Evolutionary conservation across 2,113 vertebrate species (phyloP).

Genomic region (Cavia porcellus): DNA sequence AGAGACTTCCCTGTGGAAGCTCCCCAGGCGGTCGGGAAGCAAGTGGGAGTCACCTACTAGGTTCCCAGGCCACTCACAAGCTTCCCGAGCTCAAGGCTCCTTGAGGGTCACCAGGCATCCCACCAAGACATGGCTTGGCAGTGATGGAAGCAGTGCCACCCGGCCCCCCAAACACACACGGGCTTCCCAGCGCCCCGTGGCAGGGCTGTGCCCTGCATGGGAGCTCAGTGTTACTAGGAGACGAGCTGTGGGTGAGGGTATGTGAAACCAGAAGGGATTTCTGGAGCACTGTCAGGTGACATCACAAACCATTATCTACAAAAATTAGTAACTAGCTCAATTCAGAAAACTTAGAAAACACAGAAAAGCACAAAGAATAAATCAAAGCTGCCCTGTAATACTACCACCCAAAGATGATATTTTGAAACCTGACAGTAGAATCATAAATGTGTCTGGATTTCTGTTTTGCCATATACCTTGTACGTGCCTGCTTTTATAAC

Average conservation of each 20-base stretch:
- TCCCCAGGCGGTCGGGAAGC: background rate
- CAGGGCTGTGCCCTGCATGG: fast-evolving
- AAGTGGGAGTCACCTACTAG: background rate
- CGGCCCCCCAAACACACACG: fast-evolving
- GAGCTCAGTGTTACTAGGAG: fast-evolving
- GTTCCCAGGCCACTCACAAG: background rate
- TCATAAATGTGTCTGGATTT: background rate
- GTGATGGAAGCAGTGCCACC: fast-evolving
- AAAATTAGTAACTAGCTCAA: background rate
- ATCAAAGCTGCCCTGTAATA: background rate
- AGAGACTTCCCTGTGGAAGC: fast-evolving
- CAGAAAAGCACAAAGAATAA: background rate
- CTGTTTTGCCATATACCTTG: background rate
- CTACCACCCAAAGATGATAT: background rate
- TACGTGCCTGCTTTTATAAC: background rate
- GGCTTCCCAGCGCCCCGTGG: fast-evolving
- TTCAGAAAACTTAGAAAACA: background rate
- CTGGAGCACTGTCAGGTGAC: background rate
- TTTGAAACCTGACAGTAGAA: background rate
- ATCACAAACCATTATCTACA: background rate
- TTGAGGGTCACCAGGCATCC: fast-evolving
- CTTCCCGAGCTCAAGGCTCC: fast-evolving
- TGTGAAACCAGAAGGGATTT: background rate
- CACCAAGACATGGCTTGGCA: background rate
- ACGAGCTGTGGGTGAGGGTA: background rate